Evolutionary conservation across 2,113 vertebrate genomes (phyloP).

Genomic region (Tachysurus fulvidraco): DNA sequence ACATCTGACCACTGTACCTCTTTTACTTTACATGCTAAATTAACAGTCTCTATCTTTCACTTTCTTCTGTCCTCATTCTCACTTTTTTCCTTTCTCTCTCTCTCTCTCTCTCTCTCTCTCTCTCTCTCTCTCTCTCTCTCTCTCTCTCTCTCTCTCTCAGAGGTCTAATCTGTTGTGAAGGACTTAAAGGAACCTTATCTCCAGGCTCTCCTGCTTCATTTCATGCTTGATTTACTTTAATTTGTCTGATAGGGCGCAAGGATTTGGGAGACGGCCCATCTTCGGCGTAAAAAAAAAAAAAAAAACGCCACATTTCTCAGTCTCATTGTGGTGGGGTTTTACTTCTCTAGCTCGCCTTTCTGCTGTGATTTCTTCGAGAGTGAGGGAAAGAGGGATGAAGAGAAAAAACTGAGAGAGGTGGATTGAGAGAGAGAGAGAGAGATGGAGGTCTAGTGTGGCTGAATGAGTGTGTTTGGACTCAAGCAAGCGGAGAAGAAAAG

Average conservation of each 20-base stretch:
- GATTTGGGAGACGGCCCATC: slow-evolving; percentile 99
- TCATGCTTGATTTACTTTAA: slow-evolving; percentile 99
- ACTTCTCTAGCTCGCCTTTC: slow-evolving; percentile 47
- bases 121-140: slow-evolving; percentile 32
- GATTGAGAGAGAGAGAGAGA: not conserved
- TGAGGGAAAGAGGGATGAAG: slow-evolving; percentile 23
- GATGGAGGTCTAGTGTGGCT: slow-evolving; percentile 30
- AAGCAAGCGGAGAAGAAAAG: slow-evolving; percentile 46
- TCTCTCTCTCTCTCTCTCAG: slow-evolving; percentile 49
- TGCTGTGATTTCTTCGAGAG: slow-evolving; percentile 49
- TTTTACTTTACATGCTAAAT: not conserved
- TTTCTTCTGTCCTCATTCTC: not conserved
- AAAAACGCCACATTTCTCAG: slow-evolving; percentile 49
- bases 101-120: slow-evolving; percentile 34
- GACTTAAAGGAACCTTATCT: slow-evolving; percentile 99
- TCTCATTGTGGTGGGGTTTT: slow-evolving; percentile 56
- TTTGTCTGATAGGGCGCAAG: slow-evolving; percentile 99
- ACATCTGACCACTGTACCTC: slow-evolving; percentile 6
- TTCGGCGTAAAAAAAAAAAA: slow-evolving; percentile 68
- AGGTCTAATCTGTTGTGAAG: slow-evolving; percentile 55
- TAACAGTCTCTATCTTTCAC: not conserved
- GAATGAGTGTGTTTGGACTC: slow-evolving; percentile 42
- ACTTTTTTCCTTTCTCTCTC: not conserved
- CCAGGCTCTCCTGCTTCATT: slow-evolving; percentile 99
- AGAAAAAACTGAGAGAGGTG: slow-evolving; percentile 2